Conservation (phyloP, 2,888 invertebrate species). For the Microplitis deprimator region DNA sequence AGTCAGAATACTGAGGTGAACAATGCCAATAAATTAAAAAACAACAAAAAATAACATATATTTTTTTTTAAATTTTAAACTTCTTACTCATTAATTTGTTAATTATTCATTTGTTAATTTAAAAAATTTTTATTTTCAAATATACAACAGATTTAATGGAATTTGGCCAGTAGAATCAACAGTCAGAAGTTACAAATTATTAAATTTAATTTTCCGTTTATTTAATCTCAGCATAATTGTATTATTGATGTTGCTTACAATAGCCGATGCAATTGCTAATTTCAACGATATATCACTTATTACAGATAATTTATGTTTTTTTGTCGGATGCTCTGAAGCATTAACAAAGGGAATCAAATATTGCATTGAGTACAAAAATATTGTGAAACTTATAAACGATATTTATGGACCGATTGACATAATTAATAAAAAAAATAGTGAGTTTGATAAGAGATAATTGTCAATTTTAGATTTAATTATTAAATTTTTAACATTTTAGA, state of each 20-base stretch:
- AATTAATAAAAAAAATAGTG: background rate
- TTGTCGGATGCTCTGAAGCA: background rate
- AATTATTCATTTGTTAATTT: too few relatives aligned
- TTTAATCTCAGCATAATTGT: background rate
- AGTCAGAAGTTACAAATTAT: background rate
- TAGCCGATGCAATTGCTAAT: background rate
- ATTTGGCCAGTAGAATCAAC: too few relatives aligned
- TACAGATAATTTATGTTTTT: background rate
- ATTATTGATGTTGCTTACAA: background rate
- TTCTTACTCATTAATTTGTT: too few relatives aligned
- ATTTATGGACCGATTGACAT: background rate
- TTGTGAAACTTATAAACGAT: background rate
- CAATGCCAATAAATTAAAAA: too few relatives aligned
- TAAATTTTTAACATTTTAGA: too few relatives aligned
- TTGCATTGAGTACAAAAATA: background rate
- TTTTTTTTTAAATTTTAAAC: too few relatives aligned
- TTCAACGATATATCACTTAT: background rate
- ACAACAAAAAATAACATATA: too few relatives aligned
- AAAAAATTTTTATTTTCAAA: too few relatives aligned
- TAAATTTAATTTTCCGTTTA: background rate
- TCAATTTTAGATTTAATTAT: too few relatives aligned
- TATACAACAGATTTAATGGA: too few relatives aligned
- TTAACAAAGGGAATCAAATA: background rate
- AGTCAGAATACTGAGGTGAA: too few relatives aligned
- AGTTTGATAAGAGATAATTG: background rate